Percentiles rank a stretch among this genome's conserved stretches.
phyloP scores from a whole-genome alignment of 2,797 vertebrate genomes.

The Menidia menidia region DNA sequence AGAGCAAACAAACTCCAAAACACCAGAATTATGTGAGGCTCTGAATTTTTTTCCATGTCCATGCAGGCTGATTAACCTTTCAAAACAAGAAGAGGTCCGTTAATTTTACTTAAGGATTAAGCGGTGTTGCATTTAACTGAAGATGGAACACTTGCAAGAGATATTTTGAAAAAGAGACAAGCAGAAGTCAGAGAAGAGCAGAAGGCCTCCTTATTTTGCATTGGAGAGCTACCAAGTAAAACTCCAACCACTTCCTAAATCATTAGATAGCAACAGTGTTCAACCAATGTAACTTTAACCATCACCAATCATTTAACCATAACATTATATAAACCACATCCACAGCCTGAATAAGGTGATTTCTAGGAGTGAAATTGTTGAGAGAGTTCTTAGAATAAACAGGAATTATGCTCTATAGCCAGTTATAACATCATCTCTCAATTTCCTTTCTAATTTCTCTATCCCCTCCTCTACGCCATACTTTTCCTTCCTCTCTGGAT shows the following conservation, averaged over 20 bases:
- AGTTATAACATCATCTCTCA: not conserved
- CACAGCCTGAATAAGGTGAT: not conserved
- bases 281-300: not conserved
- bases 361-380: not conserved
- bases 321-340: not conserved
- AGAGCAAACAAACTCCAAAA: too few relatives aligned
- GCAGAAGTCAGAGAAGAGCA: not conserved
- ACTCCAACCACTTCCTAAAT: not conserved
- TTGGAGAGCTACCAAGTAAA: not conserved
- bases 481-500: slow-evolving; percentile 1
- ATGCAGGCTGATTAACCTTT: too few relatives aligned
- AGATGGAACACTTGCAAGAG: not conserved
- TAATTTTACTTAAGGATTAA: slow-evolving; percentile 1
- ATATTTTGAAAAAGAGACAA: not conserved
- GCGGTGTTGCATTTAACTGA: not conserved
- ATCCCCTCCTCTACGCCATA: not conserved
- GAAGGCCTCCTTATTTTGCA: not conserved
- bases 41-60: too few relatives aligned
- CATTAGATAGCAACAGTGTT: slow-evolving; percentile 3
- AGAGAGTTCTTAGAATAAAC: not conserved
- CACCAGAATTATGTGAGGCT: too few relatives aligned
- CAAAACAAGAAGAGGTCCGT: too few relatives aligned
- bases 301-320: not conserved
- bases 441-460: not conserved
- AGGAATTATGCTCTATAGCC: not conserved